Percentiles rank a stretch among this genome's conserved stretches.
Conservation (phyloP, 2,113 vertebrate genomes). For the Loxodonta africana region DNA sequence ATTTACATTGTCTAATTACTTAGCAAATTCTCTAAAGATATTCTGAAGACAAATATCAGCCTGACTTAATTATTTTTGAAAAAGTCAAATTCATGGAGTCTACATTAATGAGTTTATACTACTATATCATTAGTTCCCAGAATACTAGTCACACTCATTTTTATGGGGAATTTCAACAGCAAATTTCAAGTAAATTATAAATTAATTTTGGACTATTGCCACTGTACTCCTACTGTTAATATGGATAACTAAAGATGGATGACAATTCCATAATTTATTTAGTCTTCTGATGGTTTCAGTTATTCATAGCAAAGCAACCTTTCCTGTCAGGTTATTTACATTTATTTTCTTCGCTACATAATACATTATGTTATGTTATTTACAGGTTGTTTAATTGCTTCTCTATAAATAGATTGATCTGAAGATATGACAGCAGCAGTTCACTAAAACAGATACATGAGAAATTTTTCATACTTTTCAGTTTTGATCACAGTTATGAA, state of each 20-base stretch:
- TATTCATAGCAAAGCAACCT: not conserved
- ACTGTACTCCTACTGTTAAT: not conserved
- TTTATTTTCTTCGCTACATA: not conserved
- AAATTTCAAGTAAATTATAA: conserved; percentile 27
- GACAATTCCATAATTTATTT: not conserved
- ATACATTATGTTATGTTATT: not conserved
- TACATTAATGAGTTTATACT: not conserved
- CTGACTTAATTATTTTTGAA: conserved; percentile 9
- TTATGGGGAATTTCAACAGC: not conserved
- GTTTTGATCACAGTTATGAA: not conserved
- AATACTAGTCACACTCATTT: not conserved
- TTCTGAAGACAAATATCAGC: not conserved
- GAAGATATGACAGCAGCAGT: not conserved
- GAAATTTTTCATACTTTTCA: not conserved
- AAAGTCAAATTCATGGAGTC: not conserved
- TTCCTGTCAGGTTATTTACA: not conserved
- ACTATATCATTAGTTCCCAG: not conserved
- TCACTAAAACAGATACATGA: conserved; percentile 37
- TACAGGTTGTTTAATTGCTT: not conserved
- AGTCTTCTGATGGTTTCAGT: not conserved
- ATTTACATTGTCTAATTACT: conserved; percentile 7
- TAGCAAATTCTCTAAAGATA: not conserved
- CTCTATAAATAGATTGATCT: conserved; percentile 19
- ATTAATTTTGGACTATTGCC: not conserved
- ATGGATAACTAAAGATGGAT: not conserved